These are phyloP conservation scores for Trachymyrmex septentrionalis DNA, from an alignment of 1,140 invertebrate species.

Conservation along the genomic window DNA sequence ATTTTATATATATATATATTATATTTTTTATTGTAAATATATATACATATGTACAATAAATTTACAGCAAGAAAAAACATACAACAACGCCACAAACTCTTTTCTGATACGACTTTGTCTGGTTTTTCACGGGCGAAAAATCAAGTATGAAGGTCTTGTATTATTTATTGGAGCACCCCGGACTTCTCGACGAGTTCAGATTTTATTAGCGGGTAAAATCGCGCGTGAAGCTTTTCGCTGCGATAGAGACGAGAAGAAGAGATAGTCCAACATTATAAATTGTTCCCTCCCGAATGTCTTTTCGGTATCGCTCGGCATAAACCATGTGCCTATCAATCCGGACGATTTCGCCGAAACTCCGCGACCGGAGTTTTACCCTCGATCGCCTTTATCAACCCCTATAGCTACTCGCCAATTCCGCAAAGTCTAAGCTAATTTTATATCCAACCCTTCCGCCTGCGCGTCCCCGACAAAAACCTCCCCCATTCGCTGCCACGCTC, in stretches of 20 bases:
- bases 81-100: too few relatives aligned
- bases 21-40: too few relatives aligned
- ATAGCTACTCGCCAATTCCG: conserved; percentile 68
- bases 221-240: not conserved
- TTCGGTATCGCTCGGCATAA: conserved; percentile 9
- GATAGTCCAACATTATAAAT: conserved; percentile 19
- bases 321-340: conserved; percentile 37
- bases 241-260: not conserved
- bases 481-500: conserved; percentile 31
- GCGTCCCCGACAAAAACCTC: not conserved
- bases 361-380: conserved; percentile 39
- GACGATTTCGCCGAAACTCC: conserved; percentile 35
- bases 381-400: conserved; percentile 47
- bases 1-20: too few relatives aligned
- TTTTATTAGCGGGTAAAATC: not conserved
- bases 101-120: too few relatives aligned
- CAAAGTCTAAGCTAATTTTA: conserved; percentile 75
- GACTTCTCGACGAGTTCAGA: not conserved
- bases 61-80: not conserved
- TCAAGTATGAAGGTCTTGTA: too few relatives aligned
- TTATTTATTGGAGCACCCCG: not conserved
- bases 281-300: conserved; percentile 17
- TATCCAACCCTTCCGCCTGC: conserved; percentile 10
- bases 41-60: too few relatives aligned
- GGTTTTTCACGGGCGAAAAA: too few relatives aligned